Base-by-base conservation (phyloP, 1,140 invertebrate genomes). In the Drosophila jambulina region DNA sequence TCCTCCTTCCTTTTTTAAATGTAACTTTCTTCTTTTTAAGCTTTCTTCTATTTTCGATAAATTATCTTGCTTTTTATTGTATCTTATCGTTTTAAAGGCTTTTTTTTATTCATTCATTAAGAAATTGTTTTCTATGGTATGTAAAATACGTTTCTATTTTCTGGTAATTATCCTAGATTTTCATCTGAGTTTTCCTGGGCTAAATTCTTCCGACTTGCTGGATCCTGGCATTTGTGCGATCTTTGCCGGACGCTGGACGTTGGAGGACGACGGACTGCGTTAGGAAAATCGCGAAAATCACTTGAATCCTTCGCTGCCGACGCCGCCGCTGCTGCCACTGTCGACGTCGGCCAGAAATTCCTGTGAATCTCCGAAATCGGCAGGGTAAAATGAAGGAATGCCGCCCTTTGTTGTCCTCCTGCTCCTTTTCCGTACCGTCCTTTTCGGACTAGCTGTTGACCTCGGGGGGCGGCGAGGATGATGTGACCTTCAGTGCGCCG, bases 401-500 rank as follows among this genome's bases (percentile, higher is more conserved):
- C 38, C 42, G 70, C 46, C 42, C 49, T 34, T 34, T 59, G 43
- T 23, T 21, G 38, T 32, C 17, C 19, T 40, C 27, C 17, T 9
- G 10, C 32, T 40, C 54, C 23, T 29, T 25, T 36, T 29, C 25
- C 32, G 46, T 10, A 25, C 17, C 46, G 23, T 48, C 59, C 53
- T 74, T 64, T 58, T 78, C 78, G 82, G 77, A 85, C 38, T 62
- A 42, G n/a, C 53, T 25, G 53, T 8, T 56, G 51, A 54, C 51
- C 32, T 7, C 51, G 21, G 34, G n/a, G 34, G 15, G 56, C 12
- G 36, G 36, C 32, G 49, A 21, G 56, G 36, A 7, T 2, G 25
- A 3, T 21, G 23, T 40, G 61, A 64, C 36, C 61, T 64, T 42
- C 45, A 71, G 68, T 61, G 57, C 54, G 71, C 67, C 58, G 67